Base-by-base conservation (phyloP, 2,113 vertebrate species). In the Mola mola region DNA sequence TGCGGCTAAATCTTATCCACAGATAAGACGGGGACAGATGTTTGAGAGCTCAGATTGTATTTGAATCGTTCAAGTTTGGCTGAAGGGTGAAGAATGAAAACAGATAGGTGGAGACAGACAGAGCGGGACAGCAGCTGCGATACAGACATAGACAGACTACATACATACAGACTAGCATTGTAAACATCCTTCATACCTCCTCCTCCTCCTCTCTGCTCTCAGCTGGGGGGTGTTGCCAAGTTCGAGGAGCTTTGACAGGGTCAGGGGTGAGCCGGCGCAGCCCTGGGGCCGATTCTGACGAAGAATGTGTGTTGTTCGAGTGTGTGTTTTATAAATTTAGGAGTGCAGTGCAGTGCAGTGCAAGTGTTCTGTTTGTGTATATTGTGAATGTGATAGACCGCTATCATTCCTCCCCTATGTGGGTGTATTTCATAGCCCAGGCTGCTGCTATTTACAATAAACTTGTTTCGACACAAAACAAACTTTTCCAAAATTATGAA, bases 21-120 rank as follows among this genome's bases (percentile, higher is more conserved):
- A 59, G 77, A 86, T 79, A 59, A 81, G 77, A 57, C 44, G n/a
- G 11, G 63, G 81, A 81, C 78, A 78, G 86, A 79, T 84, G 81
- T 80, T 76, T 59, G 1, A 16, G 47, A 62, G 75, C 21, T 24
- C 57, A 43, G 78, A 79, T 63, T 62, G 63, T 70, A 81, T 78
- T 70, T 47, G 58, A 79, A 82, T 62, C n/a, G 41, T 24, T 74
- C 31, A 24, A 62, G 66, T 73, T 83, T 47, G 53, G 53, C 49
- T 4, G 41, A 21, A 48, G 34, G 41, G 50, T 38, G 52, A 58
- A 65, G 57, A 77, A 62, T 59, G 66, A 57, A 46, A 66, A 80
- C 43, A 70, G 48, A 78, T 50, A 67, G 68, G 66, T 44, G 33
- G 47, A 76, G 77, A 63, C 40, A 64, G 72, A 52, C 61, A 40